These are phyloP conservation scores for Myotis vivesi DNA, from an alignment of 2,797 vertebrate species.

Conservation along the genomic window DNA sequence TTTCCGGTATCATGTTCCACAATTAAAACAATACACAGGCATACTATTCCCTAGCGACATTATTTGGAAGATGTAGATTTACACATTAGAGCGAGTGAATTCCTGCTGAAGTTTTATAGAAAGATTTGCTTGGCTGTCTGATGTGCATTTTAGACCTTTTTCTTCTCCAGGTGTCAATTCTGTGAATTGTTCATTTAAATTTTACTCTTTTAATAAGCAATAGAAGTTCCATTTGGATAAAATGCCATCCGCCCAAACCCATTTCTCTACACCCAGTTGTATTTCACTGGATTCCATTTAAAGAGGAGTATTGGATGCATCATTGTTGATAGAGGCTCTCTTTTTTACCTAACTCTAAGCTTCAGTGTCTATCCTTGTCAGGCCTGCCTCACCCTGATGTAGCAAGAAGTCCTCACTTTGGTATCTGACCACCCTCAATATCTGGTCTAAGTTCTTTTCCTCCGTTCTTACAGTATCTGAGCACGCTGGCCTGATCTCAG, in stretches of 20 bases:
- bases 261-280: not conserved
- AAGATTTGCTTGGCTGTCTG: not conserved
- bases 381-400: not conserved
- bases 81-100: not conserved
- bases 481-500: not conserved
- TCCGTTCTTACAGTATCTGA: not conserved
- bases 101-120: not conserved
- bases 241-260: not conserved
- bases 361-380: not conserved
- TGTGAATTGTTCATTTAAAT: slow-evolving; percentile 40
- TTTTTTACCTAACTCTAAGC: not conserved
- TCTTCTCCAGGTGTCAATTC: not conserved
- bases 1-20: not conserved
- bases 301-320: not conserved
- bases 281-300: not conserved
- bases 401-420: not conserved
- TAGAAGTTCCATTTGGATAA: not conserved
- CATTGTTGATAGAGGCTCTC: not conserved
- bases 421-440: not conserved
- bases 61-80: not conserved
- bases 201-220: slow-evolving; percentile 28
- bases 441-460: not conserved
- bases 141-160: not conserved
- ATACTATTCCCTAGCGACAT: not conserved
- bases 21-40: not conserved